phyloP scores from a whole-genome alignment of 2,113 vertebrate genomes.

The Amphiprion ocellaris region DNA sequence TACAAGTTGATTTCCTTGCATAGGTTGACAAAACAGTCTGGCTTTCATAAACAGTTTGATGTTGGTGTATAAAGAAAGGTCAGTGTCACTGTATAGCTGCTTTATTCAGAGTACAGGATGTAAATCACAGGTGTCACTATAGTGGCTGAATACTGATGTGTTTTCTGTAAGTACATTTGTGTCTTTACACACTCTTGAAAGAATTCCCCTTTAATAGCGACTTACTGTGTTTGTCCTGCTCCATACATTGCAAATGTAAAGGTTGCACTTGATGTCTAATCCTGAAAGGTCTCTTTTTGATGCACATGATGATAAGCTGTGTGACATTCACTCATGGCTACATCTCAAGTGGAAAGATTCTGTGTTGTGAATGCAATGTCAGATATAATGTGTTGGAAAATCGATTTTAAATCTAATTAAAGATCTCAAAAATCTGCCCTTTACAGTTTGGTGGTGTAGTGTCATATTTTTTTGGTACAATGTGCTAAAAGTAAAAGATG shows the following conservation, averaged over 20 bases:
- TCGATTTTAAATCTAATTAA: slow-evolving; percentile 9
- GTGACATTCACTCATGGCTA: slow-evolving; percentile 39
- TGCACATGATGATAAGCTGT: slow-evolving; percentile 32
- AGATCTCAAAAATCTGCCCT: slow-evolving; percentile 2
- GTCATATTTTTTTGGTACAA: too few species aligned
- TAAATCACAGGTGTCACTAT: slow-evolving; percentile 19
- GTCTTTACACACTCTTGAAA: slow-evolving; percentile 4
- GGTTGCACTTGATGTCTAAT: slow-evolving; percentile 20
- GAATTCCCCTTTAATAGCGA: slow-evolving; percentile 7
- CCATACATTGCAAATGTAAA: slow-evolving; percentile 30
- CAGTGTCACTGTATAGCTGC: slow-evolving; percentile 15
- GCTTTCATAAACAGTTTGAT: slow-evolving; percentile 23
- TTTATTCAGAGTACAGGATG: slow-evolving; percentile 7
- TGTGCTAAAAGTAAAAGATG: too few species aligned
- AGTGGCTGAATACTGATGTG: slow-evolving; percentile 18
- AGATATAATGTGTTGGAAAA: neutral
- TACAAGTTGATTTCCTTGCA: too few species aligned
- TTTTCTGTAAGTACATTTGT: neutral
- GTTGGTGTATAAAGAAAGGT: slow-evolving; percentile 24
- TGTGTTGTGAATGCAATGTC: slow-evolving; percentile 34
- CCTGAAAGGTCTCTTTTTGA: slow-evolving; percentile 32
- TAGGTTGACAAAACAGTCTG: neutral
- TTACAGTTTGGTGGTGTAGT: neutral
- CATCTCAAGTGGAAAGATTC: slow-evolving; percentile 47
- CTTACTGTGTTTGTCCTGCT: slow-evolving; percentile 35